A percentile compares a stretch with the other conserved stretches of the same genome.
phyloP scores from a whole-genome alignment of 1,140 invertebrate species.

The Bathynomus jamesi region DNA sequence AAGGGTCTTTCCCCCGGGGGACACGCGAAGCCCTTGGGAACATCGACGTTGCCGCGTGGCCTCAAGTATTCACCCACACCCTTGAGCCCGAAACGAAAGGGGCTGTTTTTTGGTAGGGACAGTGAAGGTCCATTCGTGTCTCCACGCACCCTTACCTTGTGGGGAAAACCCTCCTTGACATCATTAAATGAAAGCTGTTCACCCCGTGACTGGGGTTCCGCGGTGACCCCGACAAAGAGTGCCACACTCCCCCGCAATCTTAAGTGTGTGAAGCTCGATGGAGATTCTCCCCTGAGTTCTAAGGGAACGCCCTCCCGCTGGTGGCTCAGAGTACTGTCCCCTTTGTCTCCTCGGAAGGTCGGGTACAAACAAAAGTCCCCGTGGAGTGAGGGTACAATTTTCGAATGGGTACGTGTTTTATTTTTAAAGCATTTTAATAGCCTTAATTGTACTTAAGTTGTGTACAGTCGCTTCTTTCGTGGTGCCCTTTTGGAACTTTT shows the following conservation, averaged over 20 bases:
- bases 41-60: not conserved
- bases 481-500: too few species aligned
- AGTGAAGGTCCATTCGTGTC: too few species aligned
- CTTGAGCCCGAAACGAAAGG: not conserved
- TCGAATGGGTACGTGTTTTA: not conserved
- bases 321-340: constrained; percentile 14
- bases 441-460: too few species aligned
- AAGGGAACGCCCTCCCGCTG: constrained; percentile 3
- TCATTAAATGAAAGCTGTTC: not conserved
- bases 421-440: too few species aligned
- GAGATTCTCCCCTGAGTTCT: not conserved
- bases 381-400: not conserved
- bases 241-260: constrained; percentile 10
- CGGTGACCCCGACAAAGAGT: not conserved
- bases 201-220: not conserved
- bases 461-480: too few species aligned
- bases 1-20: not conserved
- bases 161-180: too few species aligned
- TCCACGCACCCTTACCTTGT: too few species aligned
- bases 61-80: constrained; percentile 1
- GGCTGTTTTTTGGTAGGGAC: too few species aligned
- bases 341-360: not conserved
- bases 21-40: not conserved
- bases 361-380: not conserved
- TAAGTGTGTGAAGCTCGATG: not conserved